Evolutionary conservation across 1,140 invertebrate genomes (phyloP), one percentile per base, ranked within the genome.

Genomic region (Zelostemma sp.): DNA sequence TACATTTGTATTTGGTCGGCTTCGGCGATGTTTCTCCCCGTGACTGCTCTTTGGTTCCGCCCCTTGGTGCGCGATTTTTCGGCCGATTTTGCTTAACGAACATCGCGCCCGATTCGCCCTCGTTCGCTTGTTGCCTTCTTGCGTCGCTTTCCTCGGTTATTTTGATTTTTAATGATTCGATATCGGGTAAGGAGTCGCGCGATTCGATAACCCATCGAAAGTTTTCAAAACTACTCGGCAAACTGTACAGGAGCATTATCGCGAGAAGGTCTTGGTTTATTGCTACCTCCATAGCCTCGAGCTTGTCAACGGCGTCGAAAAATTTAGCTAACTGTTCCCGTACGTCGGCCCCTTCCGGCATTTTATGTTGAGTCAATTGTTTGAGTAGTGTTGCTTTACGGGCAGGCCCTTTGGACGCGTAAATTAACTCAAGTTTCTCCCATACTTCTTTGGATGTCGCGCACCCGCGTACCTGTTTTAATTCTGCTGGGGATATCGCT

Each of bases 201-300:
- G 73, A 73, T 50, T 78, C 75, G 4, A 77, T 73, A 6, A 75
- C 75, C 43, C 74, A 67, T 18, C 75, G 33, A 45, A 80, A 80
- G 41, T 77, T 78, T 46, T 78, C 72, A 33, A 50, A 78, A 12
- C 25, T 55, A 1, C 48, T 14, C 4, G 66, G 66, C 0, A 80
- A 53, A 43, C 73, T 79, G 28, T 77, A 72, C 6, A 79, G 49
- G 12, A 80, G 46, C 74, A 80, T 74, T 4, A 78, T 75, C 1
- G 69, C 21, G 12, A 76, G 49, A 16, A 79, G 54, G 43, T 79
- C 75, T 4, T 28, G n/a, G 35, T 77, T 74, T 1, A 80, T 71
- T 6, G 58, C 25, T 6, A 80, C 45, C 8, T 67, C 67, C 72
- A 80, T 76, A 0, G 64, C 62, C 35, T 47, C 25, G 0, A 78